Conservation (phyloP, 2,113 vertebrate species). For the Ammospiza nelsoni region DNA sequence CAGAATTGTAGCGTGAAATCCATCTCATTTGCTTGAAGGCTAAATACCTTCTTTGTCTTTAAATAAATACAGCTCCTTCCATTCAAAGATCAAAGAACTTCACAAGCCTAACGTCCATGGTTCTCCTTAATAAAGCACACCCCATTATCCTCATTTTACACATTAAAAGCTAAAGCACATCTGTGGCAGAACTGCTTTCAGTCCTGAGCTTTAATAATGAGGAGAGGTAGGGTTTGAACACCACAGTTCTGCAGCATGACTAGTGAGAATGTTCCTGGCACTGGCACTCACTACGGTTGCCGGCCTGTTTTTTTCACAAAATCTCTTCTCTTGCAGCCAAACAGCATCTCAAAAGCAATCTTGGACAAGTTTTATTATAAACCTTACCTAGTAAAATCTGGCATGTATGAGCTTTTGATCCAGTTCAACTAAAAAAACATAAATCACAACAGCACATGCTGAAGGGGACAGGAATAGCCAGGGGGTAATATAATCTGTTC, state of each 20-base stretch:
- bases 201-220: not conserved
- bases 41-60: slow-evolving; percentile 19
- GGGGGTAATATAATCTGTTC: slow-evolving; percentile 22
- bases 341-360: not conserved
- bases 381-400: not conserved
- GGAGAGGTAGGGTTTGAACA: not conserved
- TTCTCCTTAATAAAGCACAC: not conserved
- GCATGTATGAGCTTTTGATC: not conserved
- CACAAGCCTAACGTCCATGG: not conserved
- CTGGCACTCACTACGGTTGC: not conserved
- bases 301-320: not conserved
- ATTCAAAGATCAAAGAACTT: slow-evolving; percentile 8
- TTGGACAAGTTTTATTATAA: not conserved
- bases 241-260: slow-evolving; percentile 38
- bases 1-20: not conserved
- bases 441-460: not conserved
- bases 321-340: not conserved
- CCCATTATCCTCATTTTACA: not conserved
- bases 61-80: slow-evolving; percentile 14
- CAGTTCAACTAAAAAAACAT: not conserved
- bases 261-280: slow-evolving; percentile 48
- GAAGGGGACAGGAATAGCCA: slow-evolving; percentile 13
- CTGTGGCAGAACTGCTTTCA: slow-evolving; percentile 10
- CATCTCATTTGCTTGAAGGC: not conserved
- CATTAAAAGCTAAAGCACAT: not conserved